Evolutionary conservation across 2,888 invertebrate genomes (phyloP).

Genomic region (Tetranychus piercei): DNA sequence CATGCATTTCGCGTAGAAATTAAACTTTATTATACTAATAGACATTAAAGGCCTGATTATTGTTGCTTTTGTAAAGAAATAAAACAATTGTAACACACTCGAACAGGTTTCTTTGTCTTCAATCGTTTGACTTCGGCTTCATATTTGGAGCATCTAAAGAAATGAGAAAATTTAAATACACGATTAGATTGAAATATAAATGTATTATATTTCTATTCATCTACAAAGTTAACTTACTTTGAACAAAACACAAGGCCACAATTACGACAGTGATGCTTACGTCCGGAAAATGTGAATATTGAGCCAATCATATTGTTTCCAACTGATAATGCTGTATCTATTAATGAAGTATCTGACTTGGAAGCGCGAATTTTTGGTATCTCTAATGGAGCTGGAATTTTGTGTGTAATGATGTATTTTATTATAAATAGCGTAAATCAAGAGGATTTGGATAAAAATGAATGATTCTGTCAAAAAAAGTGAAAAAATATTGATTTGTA

Average conservation of each 20-base stretch:
- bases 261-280: constrained; percentile 90
- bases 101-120: constrained; percentile 76
- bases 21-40: no score
- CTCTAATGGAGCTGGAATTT: constrained; percentile 10
- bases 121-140: constrained; percentile 86
- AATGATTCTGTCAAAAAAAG: no score
- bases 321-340: constrained; percentile 70
- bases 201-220: no score
- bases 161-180: neutral
- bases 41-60: neutral
- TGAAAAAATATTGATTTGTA: no score
- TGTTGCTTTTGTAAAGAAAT: neutral
- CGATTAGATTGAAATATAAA: neutral
- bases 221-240: constrained; percentile 40
- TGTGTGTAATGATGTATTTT: no score
- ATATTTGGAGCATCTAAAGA: constrained; percentile 52
- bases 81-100: constrained; percentile 84
- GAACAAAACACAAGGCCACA: constrained; percentile 95
- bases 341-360: constrained; percentile 74
- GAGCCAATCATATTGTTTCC: constrained; percentile 8
- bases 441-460: no score
- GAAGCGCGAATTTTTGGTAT: constrained; percentile 45
- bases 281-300: constrained; percentile 69
- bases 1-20: no score
- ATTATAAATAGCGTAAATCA: no score